Percentiles rank a stretch among this genome's conserved stretches.
These are phyloP conservation scores for Diphyllodes magnificus DNA, from an alignment of 2,113 vertebrate species.

Conservation along the genomic window DNA sequence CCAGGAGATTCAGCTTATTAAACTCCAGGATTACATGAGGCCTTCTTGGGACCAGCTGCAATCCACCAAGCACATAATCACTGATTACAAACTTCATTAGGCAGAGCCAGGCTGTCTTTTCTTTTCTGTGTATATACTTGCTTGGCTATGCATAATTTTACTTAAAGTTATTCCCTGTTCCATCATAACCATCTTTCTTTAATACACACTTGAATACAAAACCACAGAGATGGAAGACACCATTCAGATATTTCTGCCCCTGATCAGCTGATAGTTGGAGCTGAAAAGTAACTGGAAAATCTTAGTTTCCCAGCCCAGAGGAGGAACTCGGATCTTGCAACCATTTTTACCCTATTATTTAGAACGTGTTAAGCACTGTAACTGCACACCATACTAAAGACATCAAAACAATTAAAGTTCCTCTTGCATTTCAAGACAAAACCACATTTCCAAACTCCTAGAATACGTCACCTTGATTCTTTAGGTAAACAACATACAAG, in stretches of 20 bases:
- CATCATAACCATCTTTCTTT: not conserved
- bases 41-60: not conserved
- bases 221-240: not conserved
- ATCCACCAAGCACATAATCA: not conserved
- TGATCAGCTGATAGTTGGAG: not conserved
- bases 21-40: accelerated
- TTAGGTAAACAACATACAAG: not conserved
- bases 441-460: not conserved
- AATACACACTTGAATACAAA: not conserved
- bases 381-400: not conserved
- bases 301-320: not conserved
- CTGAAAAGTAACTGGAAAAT: not conserved
- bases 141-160: not conserved
- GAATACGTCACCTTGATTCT: not conserved
- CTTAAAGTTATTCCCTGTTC: not conserved
- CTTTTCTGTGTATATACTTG: not conserved
- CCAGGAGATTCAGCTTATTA: not conserved
- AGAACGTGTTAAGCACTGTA: not conserved
- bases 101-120: not conserved
- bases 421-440: not conserved
- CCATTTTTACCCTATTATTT: not conserved
- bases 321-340: not conserved
- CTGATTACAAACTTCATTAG: not conserved
- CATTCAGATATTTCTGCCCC: not conserved
- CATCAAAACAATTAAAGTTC: not conserved